A percentile compares a stretch with the other conserved stretches of the same genome.
Evolutionary conservation across 1,140 invertebrate species (phyloP).

Genomic region (Megalopta genalis): DNA sequence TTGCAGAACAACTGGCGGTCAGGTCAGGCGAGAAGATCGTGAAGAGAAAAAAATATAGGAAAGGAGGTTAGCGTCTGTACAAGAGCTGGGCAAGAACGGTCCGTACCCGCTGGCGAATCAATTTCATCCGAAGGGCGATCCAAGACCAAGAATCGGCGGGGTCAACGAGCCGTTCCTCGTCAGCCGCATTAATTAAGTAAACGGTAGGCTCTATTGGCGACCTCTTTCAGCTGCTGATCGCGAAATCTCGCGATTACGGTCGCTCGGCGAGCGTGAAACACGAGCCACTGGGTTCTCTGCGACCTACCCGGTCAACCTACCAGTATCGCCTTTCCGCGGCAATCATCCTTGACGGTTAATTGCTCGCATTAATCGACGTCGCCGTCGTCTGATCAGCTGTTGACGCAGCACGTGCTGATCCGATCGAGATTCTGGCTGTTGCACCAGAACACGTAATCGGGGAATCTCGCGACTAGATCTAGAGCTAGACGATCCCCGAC

Average conservation of each 20-base stretch:
- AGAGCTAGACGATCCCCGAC: neutral
- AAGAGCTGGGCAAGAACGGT: neutral
- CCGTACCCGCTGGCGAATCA: constrained; percentile 42
- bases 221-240: constrained; percentile 59
- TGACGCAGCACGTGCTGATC: neutral
- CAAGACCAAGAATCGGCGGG: constrained; percentile 54
- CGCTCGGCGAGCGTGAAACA: neutral
- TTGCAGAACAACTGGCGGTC: constrained; percentile 50
- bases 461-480: neutral
- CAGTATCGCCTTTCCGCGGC: too few relatives aligned
- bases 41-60: neutral
- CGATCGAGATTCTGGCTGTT: neutral
- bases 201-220: constrained; percentile 60
- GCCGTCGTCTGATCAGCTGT: neutral
- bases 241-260: constrained; percentile 17
- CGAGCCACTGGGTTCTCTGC: neutral
- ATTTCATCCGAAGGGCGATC: constrained; percentile 52
- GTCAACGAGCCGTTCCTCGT: constrained; percentile 59
- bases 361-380: neutral
- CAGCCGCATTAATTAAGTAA: constrained; percentile 61
- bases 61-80: neutral
- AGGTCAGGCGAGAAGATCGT: constrained; percentile 22
- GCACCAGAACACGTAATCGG: neutral
- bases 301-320: too few relatives aligned
- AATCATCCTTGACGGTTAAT: neutral